Conservation (phyloP, 1,140 invertebrate species). For the Calephelis virginiensis region DNA sequence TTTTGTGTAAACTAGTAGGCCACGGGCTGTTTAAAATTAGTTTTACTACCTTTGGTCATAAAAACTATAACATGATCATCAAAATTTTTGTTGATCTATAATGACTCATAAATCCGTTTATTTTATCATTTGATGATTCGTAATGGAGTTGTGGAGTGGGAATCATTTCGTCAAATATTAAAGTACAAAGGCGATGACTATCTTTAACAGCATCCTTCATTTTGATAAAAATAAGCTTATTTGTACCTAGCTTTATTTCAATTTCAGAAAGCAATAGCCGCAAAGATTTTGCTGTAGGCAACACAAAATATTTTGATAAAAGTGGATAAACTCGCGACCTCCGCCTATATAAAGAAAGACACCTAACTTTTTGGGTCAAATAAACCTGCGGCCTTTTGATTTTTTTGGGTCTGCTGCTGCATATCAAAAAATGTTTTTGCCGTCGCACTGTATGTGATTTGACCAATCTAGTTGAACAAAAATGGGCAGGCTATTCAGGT, state of each 20-base stretch:
- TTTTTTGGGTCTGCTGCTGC: no score
- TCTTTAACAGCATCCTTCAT: slow-evolving; percentile 24
- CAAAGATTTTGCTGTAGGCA: slow-evolving; percentile 29
- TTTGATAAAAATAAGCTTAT: slow-evolving; percentile 27
- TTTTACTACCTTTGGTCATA: slow-evolving; percentile 30
- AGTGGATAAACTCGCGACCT: slow-evolving; percentile 25
- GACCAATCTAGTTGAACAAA: neutral
- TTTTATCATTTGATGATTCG: slow-evolving; percentile 18
- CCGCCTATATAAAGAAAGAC: neutral
- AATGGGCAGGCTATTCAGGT: neutral
- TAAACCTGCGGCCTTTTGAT: no score
- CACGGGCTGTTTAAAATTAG: slow-evolving; percentile 32
- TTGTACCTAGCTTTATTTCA: slow-evolving; percentile 22
- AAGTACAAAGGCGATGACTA: slow-evolving; percentile 27
- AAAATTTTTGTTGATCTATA: slow-evolving; percentile 1
- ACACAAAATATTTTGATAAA: slow-evolving; percentile 26
- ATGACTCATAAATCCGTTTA: slow-evolving; percentile 25
- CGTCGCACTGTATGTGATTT: neutral
- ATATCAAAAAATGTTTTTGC: no score
- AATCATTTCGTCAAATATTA: slow-evolving; percentile 35
- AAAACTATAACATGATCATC: slow-evolving; percentile 31
- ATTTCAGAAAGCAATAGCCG: slow-evolving; percentile 25
- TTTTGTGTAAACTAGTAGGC: slow-evolving; percentile 32
- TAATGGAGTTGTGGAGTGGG: slow-evolving; percentile 26
- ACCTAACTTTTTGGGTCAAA: no score